phyloP scores from a whole-genome alignment of 2,113 vertebrate species.

The Dasyornis broadbenti region DNA sequence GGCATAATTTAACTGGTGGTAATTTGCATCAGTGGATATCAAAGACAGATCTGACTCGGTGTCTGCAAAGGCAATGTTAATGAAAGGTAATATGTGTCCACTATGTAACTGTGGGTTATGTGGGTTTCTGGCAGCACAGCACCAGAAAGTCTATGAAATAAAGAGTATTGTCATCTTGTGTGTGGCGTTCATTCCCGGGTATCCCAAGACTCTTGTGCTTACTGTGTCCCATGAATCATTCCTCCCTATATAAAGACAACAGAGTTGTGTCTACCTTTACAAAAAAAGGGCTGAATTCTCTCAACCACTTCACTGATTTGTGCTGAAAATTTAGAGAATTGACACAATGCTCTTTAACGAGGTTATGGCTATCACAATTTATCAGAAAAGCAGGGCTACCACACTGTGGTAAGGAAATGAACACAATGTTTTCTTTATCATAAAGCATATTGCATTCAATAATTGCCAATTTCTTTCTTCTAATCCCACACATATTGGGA shows the following conservation, averaged over 20 bases:
- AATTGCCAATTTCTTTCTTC: constrained; percentile 1
- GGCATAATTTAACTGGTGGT: background rate
- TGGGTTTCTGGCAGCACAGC: background rate
- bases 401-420: background rate
- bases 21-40: background rate
- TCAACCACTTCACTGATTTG: background rate
- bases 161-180: background rate
- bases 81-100: background rate
- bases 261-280: background rate
- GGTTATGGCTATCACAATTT: background rate
- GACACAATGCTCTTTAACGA: background rate
- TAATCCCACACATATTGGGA: background rate
- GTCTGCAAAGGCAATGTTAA: background rate
- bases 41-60: background rate
- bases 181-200: background rate
- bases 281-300: background rate
- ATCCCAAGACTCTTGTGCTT: background rate
- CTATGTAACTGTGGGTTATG: background rate
- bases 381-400: background rate
- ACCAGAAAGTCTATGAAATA: background rate
- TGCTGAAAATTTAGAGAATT: background rate
- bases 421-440: background rate
- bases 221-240: accelerated
- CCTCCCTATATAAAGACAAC: background rate
- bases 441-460: background rate